A percentile compares a stretch with the other conserved stretches of the same genome.
Evolutionary conservation across 2,113 vertebrate genomes (phyloP).

Genomic region (Gallinago undulata): DNA sequence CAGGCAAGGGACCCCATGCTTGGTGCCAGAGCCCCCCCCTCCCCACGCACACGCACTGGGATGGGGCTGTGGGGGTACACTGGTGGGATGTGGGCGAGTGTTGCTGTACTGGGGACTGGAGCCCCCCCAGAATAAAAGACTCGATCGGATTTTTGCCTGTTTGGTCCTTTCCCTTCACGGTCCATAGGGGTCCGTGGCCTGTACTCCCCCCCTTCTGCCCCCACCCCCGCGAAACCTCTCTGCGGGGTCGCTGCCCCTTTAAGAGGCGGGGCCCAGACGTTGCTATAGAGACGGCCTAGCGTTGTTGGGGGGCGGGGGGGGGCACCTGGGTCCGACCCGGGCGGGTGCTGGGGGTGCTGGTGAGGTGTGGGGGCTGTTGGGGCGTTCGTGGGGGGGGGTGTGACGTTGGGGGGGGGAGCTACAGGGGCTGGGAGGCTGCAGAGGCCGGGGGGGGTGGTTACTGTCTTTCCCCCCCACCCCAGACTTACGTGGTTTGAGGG

Average conservation of each 20-base stretch:
- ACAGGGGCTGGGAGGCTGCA: neutral
- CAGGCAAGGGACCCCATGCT: neutral
- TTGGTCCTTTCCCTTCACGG: neutral
- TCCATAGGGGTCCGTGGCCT: no score
- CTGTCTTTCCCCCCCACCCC: neutral
- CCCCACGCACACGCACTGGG: neutral
- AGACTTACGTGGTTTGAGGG: neutral
- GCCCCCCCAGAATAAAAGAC: neutral
- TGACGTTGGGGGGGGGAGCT: neutral
- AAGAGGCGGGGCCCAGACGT: neutral
- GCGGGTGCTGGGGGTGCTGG: neutral
- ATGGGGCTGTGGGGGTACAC: neutral
- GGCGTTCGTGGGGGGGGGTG: no score
- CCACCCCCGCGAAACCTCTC: accelerated
- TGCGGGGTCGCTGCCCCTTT: neutral
- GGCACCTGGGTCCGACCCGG: neutral
- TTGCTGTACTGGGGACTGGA: neutral
- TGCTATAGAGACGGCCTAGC: neutral
- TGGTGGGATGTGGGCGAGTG: neutral
- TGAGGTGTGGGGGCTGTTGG: neutral
- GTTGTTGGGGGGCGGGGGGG: neutral
- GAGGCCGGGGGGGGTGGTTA: neutral
- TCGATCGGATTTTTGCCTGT: neutral
- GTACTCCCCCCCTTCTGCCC: accelerated
- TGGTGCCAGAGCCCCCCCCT: neutral